Evolutionary conservation across 1,140 invertebrate genomes (phyloP), one percentile per base, ranked within the genome.

Genomic region (Limonius californicus): DNA sequence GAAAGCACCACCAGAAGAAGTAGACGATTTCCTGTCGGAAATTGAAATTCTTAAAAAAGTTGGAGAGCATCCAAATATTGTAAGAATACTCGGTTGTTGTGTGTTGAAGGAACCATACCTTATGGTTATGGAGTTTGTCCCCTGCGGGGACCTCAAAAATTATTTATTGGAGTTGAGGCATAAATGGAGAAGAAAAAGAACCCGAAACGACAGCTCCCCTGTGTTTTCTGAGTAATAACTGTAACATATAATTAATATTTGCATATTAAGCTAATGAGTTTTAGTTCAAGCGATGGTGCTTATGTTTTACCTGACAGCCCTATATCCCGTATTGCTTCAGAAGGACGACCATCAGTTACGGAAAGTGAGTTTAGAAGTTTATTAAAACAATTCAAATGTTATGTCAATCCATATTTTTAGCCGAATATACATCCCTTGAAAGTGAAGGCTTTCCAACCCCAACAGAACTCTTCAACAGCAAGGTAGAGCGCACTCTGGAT

Each of bases 41-140:
- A 90, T 95, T 7, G 78, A 82, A 16, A 89, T 91, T 75, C 83
- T 94, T 77, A 93, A 91, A 75, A 82, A 83, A 23, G 85, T 91
- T 1, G 90, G 68, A n/a, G 57, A 79, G 0, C 92, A 95, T 76
- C 81, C 82, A 11, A 88, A 94, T 75, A 84, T 95, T 19, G 89
- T 95, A 2, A 81, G 82, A 47, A 79, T 95, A 45, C 73, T 94
- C 1, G 91, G 87, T 0, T 94, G 89, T 69, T 92, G 90, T 67
- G 91, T 89, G 1, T 76, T 79, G n/a, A 74, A 79, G 42, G 77
- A 83, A 63, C 90, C 84, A 12, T 83, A 82, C 69, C 85, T 87
- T 30, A 85, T 92, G 54, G 80, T 94, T 0, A 84, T 94, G 77
- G 91, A 94, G 71, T 92, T 88, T 69, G 85, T 91, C 14, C 84